Evolutionary conservation across 2,888 invertebrate genomes (phyloP).

Genomic region (Plutella xylostella): DNA sequence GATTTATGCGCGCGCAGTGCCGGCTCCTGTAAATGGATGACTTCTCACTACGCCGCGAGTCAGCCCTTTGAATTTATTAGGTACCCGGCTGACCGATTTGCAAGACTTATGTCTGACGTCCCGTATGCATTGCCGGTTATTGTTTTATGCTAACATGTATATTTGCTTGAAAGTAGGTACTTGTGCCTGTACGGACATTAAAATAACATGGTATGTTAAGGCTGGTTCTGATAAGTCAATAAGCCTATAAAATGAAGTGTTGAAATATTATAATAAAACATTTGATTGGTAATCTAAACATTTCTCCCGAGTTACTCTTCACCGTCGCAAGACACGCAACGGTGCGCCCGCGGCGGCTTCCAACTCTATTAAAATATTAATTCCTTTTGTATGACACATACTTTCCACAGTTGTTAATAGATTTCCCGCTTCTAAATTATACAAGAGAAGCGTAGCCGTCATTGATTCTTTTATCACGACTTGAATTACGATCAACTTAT

Average conservation of each 20-base stretch:
- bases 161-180: too few relatives aligned
- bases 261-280: too few relatives aligned
- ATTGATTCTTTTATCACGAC: constrained; percentile 41
- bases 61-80: constrained; percentile 63
- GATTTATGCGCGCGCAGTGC: constrained; percentile 58
- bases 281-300: constrained; percentile 1
- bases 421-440: constrained; percentile 39
- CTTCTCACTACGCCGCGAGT: constrained; percentile 55
- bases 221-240: too few relatives aligned
- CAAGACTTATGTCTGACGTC: constrained; percentile 41
- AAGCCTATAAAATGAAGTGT: too few relatives aligned
- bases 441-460: constrained; percentile 31
- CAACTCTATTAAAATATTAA: constrained; percentile 5
- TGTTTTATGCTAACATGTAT: too few relatives aligned
- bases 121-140: constrained; percentile 24
- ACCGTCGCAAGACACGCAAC: not conserved
- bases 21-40: constrained; percentile 61
- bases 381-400: constrained; percentile 10
- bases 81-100: constrained; percentile 26
- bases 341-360: not conserved
- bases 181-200: too few relatives aligned
- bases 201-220: too few relatives aligned
- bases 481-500: constrained; percentile 42
- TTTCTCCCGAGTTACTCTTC: constrained; percentile 18
- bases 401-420: constrained; percentile 40